These are phyloP conservation scores for Abramis brama DNA, from an alignment of 2,113 vertebrate species.

Conservation along the genomic window DNA sequence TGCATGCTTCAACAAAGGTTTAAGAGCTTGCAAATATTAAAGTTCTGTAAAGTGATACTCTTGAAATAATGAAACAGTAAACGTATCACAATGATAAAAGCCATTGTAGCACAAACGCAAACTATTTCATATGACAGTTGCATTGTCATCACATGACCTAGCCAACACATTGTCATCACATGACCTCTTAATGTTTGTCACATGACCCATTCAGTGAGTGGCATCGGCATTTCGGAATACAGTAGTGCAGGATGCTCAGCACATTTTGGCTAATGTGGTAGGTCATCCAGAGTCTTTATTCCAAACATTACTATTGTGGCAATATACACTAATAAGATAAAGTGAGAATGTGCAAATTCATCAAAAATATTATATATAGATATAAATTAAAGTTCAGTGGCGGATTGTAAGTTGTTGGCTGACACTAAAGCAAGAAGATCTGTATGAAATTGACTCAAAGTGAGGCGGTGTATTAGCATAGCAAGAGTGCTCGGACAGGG, in stretches of 20 bases:
- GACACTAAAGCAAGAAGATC: neutral
- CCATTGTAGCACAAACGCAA: too few relatives aligned
- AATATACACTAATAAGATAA: neutral
- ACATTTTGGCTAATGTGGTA: neutral
- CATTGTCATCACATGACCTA: neutral
- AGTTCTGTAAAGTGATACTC: neutral
- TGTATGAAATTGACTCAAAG: neutral
- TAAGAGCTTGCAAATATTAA: neutral
- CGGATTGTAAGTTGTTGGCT: neutral
- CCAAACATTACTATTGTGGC: too few relatives aligned
- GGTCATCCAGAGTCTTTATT: neutral
- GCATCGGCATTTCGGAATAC: neutral
- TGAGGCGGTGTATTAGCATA: neutral
- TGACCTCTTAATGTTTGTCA: neutral
- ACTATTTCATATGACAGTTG: too few relatives aligned
- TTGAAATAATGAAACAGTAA: neutral
- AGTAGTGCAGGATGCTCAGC: neutral
- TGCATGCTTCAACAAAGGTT: neutral
- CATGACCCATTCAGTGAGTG: too few relatives aligned
- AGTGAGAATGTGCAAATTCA: neutral
- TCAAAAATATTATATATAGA: neutral
- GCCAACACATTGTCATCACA: neutral
- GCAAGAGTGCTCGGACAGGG: neutral
- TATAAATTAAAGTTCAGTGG: neutral
- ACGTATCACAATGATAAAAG: too few relatives aligned